Conservation (phyloP, 2,888 invertebrate genomes). For the Cyrtodaria siliqua region DNA sequence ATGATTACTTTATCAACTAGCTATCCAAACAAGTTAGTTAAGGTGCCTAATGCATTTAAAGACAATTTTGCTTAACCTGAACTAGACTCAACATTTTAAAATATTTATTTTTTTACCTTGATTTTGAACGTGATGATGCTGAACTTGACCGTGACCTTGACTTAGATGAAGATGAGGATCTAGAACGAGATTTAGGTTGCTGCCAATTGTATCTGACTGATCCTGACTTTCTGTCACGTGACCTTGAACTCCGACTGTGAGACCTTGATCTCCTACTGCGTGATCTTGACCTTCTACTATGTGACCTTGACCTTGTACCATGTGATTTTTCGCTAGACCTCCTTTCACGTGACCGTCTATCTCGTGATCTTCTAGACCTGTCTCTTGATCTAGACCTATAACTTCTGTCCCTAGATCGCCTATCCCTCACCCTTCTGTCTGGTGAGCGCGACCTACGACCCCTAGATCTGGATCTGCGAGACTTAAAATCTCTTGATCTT, state of each 20-base stretch:
- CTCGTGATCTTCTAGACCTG: constrained; percentile 41
- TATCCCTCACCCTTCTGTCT: constrained; percentile 31
- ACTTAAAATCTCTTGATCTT: constrained; percentile 25
- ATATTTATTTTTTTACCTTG: constrained; percentile 36
- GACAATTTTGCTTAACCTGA: too few relatives aligned
- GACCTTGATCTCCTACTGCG: constrained; percentile 64
- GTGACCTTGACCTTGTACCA: constrained; percentile 41
- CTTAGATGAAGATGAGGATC: constrained; percentile 67
- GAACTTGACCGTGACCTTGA: constrained; percentile 74
- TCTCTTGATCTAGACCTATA: constrained; percentile 41
- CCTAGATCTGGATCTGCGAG: constrained; percentile 49
- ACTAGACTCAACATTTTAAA: too few relatives aligned
- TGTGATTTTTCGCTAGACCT: constrained; percentile 35
- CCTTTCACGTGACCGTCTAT: constrained; percentile 58
- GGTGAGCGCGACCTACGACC: constrained; percentile 22
- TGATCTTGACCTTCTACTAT: constrained; percentile 28
- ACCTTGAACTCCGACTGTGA: constrained; percentile 49
- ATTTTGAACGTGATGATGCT: constrained; percentile 66
- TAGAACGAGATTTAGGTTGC: not conserved
- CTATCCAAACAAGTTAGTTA: too few relatives aligned
- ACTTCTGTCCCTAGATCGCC: constrained; percentile 46
- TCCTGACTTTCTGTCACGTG: constrained; percentile 20
- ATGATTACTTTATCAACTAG: too few relatives aligned
- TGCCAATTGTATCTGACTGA: constrained; percentile 24
- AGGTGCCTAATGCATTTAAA: too few relatives aligned